Evolutionary conservation across 2,888 invertebrate species (phyloP), one percentile per base, ranked within the genome.

Genomic region (Disparrhopalites patrizii): DNA sequence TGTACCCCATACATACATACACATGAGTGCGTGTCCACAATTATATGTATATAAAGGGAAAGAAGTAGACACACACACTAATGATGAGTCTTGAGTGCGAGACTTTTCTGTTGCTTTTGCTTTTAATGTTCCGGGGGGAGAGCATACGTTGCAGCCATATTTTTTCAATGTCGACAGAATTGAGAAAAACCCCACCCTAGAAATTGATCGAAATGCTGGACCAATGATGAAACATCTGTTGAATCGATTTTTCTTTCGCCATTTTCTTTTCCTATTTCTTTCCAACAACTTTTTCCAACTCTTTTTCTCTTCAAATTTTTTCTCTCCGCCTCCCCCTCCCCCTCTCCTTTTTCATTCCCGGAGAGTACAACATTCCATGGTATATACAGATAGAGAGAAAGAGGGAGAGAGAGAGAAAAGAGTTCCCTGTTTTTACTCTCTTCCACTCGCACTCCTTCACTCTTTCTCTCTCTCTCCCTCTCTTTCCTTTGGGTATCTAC

Each of bases 211-310:
- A 68, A 70, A 56, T 65, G 67, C 66, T 71, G 73, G 71, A 71
- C 71, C 73, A 73, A 73, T 73, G 73, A 73, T 73, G 70, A 64
- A 69, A 70, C 69, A 73, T 73, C 73, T 71, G 72, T 68, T 68
- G 69, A 73, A 73, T 73, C 73, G 73, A 73, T 73, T 72, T 70
- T 66, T 63, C 66, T 62, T 58, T 47, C 67, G 62, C 67, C 66
- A 62, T 70, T 68, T 73, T 69, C 62, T 64, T 66, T 54, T 62
- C 51, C 64, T 65, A n/a, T 67, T 66, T 66, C 67, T 67, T 65
- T 65, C 31, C 43, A 25, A 38, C 28, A 30, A 8, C 28, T 63
- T 55, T 52, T 43, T 63, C 55, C 55, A n/a, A 15, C 40, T 31
- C 31, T 28, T 30, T 43, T 30, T 25, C 40, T n/a, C 30, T 30